Evolutionary conservation across 2,888 invertebrate species (phyloP), one percentile per base, ranked within the genome.

Genomic region (Tethea ocularis): DNA sequence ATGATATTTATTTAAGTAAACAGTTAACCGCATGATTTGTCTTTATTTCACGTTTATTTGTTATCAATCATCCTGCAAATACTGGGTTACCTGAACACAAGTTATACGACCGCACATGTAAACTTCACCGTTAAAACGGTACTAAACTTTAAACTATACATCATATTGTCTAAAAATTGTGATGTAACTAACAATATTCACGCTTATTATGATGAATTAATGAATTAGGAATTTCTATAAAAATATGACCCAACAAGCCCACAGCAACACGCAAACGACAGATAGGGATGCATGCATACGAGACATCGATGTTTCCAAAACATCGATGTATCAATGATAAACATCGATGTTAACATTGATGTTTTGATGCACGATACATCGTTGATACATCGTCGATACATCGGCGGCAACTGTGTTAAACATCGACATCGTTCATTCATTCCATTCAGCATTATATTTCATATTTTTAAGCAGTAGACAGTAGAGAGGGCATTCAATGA

Each of bases 61-160:
- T 85, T 90, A 89, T 84, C 87, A 88, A 86, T 87, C 84, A 82
- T 78, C 71, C 73, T 75, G 73, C 77, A 82, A 81, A 82, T 83
- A 83, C 79, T 76, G 72, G 69, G 74, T 69, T 72, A 74, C 77
- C 69, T 74, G 70, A 72, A 69, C 65, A 68, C 64, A 66, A 73
- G 67, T 75, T 66, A 71, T 63, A 63, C 64, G 61, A 61, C 55
- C 66, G 58, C 57, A 62, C 65, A 60, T 52, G 51, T 53, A 60
- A 59, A 57, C 26, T 46, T 56, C 24, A 60, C 41, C 29, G 61
- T 61, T 60, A 52, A 52, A 59, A 26, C 57, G 53, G 51, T 56
- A 38, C 41, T 17, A 29, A 62, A 41, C 22, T 62, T 57, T 63
- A 61, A 61, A 62, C 56, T 62, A 63, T 56, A 61, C 70, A 72